Percentiles rank a stretch among this genome's conserved stretches.
phyloP scores from a whole-genome alignment of 2,113 vertebrate species.

The Pontoporia blainvillei region DNA sequence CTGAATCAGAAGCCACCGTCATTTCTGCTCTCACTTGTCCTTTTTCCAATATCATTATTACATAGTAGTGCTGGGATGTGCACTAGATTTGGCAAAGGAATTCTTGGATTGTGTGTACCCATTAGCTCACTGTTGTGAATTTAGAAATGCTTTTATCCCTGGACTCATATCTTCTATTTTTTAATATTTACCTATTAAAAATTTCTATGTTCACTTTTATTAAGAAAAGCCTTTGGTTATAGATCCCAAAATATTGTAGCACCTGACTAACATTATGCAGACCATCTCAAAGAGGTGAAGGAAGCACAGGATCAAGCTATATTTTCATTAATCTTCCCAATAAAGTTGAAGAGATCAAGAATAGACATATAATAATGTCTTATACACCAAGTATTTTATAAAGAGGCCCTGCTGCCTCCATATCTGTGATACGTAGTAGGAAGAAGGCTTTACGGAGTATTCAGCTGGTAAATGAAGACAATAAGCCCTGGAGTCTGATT shows the following conservation, averaged over 20 bases:
- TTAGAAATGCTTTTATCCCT: background rate
- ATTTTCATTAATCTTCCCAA: background rate
- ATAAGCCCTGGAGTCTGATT: background rate
- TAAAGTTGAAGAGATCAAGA: background rate
- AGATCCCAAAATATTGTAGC: background rate
- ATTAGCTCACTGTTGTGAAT: slow-evolving; percentile 31
- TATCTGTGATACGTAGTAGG: background rate
- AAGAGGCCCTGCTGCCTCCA: background rate
- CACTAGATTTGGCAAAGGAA: slow-evolving; percentile 25
- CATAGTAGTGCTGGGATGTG: background rate
- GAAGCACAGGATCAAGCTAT: background rate
- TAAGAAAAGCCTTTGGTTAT: background rate
- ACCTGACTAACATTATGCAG: background rate
- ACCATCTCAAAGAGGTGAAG: background rate
- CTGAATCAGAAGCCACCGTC: slow-evolving; percentile 51
- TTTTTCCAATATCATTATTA: slow-evolving; percentile 55
- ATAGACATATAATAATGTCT: background rate
- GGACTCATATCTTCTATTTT: background rate
- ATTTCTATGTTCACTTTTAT: background rate
- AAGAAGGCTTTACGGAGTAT: background rate
- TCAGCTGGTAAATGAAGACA: background rate
- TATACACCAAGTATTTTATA: background rate
- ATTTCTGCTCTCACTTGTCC: slow-evolving; percentile 48
- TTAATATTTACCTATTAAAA: background rate
- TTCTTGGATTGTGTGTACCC: background rate